These are phyloP conservation scores for Thymallus thymallus DNA, from an alignment of 2,113 vertebrate genomes.

Conservation along the genomic window DNA sequence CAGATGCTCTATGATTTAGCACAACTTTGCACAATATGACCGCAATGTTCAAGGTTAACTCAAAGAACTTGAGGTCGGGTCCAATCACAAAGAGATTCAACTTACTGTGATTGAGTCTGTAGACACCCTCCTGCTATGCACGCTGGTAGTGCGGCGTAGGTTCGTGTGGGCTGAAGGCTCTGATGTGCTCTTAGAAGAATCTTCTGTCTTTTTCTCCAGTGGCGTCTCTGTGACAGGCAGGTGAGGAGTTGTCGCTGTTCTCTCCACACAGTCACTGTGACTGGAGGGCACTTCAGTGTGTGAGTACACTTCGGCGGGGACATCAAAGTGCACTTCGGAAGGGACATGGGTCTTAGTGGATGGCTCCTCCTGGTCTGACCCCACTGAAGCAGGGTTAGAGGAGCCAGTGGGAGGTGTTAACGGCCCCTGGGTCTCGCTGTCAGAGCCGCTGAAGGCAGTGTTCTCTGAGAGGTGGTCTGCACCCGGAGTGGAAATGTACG, in stretches of 20 bases:
- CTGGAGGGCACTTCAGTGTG: background rate
- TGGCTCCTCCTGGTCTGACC: background rate
- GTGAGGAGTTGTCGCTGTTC: background rate
- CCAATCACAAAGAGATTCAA: constrained; percentile 33
- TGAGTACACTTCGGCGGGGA: no score
- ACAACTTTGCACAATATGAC: background rate
- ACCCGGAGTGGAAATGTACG: constrained; percentile 57
- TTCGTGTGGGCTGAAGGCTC: background rate
- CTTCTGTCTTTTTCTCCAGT: background rate
- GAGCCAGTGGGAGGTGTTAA: background rate
- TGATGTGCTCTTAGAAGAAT: background rate
- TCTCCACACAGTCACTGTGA: background rate
- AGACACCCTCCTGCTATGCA: constrained; percentile 44
- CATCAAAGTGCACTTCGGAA: background rate
- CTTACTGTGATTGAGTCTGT: constrained; percentile 61
- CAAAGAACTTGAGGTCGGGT: background rate
- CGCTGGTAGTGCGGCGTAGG: constrained; percentile 32
- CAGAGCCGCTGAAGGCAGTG: constrained; percentile 51
- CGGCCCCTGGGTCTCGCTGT: constrained; percentile 47
- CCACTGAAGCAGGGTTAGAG: background rate
- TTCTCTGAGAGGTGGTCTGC: constrained; percentile 55
- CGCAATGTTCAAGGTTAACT: no score
- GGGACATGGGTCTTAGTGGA: constrained; percentile 5
- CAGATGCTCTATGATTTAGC: background rate
- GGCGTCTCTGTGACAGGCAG: background rate